A percentile compares a stretch with the other conserved stretches of the same genome.
Evolutionary conservation across 2,113 vertebrate genomes (phyloP).

Genomic region (Siniperca knerii): DNA sequence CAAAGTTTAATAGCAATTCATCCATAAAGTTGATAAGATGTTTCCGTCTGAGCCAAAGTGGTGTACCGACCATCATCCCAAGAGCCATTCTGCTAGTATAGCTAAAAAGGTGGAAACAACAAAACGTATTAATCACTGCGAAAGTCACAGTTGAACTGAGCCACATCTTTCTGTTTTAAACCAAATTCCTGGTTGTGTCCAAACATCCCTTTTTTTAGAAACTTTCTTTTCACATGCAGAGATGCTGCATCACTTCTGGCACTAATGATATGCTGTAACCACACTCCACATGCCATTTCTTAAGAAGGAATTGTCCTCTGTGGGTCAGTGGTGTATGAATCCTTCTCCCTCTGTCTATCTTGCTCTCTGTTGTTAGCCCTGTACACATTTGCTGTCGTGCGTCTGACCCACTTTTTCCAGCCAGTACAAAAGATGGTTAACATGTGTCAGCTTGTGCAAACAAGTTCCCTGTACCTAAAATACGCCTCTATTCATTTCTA

Average conservation of each 20-base stretch:
- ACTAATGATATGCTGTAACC: constrained; percentile 47
- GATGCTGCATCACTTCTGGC: constrained; percentile 46
- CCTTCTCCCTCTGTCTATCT: constrained; percentile 39
- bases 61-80: neutral
- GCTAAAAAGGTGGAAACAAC: neutral
- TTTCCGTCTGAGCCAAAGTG: neutral
- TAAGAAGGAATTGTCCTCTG: constrained; percentile 40
- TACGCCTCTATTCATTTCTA: constrained; percentile 45
- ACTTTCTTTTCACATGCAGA: constrained; percentile 21
- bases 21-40: neutral
- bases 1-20: neutral
- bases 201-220: constrained; percentile 5
- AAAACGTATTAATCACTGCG: constrained; percentile 4
- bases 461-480: constrained; percentile 68
- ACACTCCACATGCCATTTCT: constrained; percentile 30
- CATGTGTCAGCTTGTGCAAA: constrained; percentile 75
- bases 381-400: constrained; percentile 52
- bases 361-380: constrained; percentile 53
- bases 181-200: neutral
- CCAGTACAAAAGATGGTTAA: constrained; percentile 74
- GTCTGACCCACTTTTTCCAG: constrained; percentile 76
- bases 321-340: constrained; percentile 57
- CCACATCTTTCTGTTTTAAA: constrained; percentile 12
- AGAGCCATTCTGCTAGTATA: neutral
- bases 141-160: neutral